Base-by-base conservation (phyloP, 2,888 invertebrate species). In the Acanthosepion pharaonis region DNA sequence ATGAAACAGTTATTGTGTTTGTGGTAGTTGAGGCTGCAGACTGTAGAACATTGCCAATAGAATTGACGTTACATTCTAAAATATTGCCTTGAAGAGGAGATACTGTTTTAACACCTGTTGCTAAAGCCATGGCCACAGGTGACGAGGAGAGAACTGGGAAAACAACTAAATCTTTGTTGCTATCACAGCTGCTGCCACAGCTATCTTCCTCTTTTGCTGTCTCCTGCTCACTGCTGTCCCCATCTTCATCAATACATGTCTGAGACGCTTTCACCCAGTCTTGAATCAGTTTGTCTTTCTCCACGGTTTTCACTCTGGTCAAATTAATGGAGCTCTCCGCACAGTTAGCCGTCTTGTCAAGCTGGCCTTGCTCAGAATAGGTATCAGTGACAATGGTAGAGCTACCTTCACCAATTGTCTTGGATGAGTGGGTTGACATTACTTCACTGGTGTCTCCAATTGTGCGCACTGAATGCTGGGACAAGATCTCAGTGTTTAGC, bases 251-350 rank as follows among this genome's bases (percentile, higher is more conserved):
- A 49, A 96, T 95, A 25, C 96, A 95, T 42, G 95, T 96, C 95
- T 96, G 96, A 1, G 97, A 96, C 78, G 96, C 96, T 78, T 96
- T 96, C 42, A 97, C 96, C 97, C 97, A 97, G 42, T 96, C 96
- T 94, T 97, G 96, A 23, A 97, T 97, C 53, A 55, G 42, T 48
- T 97, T 95, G 55, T 97, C 97, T 94, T 97, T 97, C 95, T 97
- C 96, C 15, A 96, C 95, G 33, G 95, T 95, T 94, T 95, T 95
- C 94, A 96, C 95, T 48, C 94, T 94, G 33, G 95, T 95, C 51
- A 59, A 20, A 91, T 64, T 64, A 20, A 94, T 94, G 1, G 64
- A 64, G 48, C 94, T 94, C 48, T 94, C 94, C 33, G 59, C 59
- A 94, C 94, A 64, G 11, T 55, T 91, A 28, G 78, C n/a, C 25